Evolutionary conservation across 1,140 invertebrate species (phyloP), one percentile per base, ranked within the genome.

Genomic region (Tribolium madens): DNA sequence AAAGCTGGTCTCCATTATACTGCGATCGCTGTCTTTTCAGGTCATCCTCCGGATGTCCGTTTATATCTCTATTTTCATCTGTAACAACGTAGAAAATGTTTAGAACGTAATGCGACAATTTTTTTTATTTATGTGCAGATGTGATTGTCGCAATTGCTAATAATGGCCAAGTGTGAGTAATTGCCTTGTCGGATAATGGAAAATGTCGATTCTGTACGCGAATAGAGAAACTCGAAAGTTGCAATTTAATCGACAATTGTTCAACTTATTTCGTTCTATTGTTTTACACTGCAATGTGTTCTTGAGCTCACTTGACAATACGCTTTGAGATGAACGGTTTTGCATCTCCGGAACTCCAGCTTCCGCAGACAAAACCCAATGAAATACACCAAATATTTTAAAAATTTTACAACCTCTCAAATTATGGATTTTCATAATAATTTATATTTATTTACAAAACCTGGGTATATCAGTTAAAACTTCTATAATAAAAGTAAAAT

Each of bases 1-100:
- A 96, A 72, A 96, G 89, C 83, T 95, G 94, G 86, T 97, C 95
- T n/a, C 94, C 93, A 82, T 94, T 95, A 85, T 96, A 97, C 76
- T 94, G 93, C 82, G 91, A 91, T 84, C 95, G 89, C 83, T 96
- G 94, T 86, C 94, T 91, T 85, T 96, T 96, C 6, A 93, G 88
- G 79, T 96, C 94, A 74, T 96, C 94, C 74, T 96, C 95, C 1
- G 92, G 89, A 86, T 94, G 91, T 79, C 93, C 93, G 84, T 93
- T 95, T 83, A 95, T 89, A 84, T 96, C 94, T 82, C 94, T 90
- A 86, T 94, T 95, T 82, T 96, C 94, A 87, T 95, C 94, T 73
- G 71, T 36, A 73, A 73, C 71, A 73, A 73, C 50, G 18, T 18
- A 18, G 17, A 31, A 72, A 71, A 52, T 52, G 17, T 21, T 42